Base-by-base conservation (phyloP, 2,797 vertebrate species). In the Erpetoichthys calabaricus region DNA sequence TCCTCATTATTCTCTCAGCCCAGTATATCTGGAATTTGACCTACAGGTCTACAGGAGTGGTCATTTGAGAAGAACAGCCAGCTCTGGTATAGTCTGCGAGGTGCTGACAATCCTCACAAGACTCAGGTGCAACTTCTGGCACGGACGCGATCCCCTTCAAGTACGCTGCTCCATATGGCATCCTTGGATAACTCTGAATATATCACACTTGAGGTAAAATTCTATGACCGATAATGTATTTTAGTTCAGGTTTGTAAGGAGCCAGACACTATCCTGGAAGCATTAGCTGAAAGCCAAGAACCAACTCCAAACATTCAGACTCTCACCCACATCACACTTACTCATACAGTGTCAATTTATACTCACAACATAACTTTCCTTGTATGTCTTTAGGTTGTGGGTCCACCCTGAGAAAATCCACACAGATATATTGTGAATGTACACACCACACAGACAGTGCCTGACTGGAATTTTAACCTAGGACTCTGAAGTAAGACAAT, bases 21-120 rank as follows among this genome's bases (percentile, higher is more conserved):
- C 25, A 25, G 25, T 25, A 25, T 25, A 25, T 25, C 25, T 25
- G 25, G 25, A 25, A 25, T 25, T 25, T 25, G n/a, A 4, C 2
- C 51, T 45, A 8, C 73, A 94, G 91, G 64, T 42, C 73, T 89
- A 6, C 84, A 84, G 4, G 90, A 92, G 70, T 92, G 89, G 81
- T 90, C 85, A 45, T 89, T 94, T 5, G 85, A 80, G 65, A 76
- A 71, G 42, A 77, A 80, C 64, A 87, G 89, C 45, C 58, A 82
- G 57, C 70, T 89, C 44, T 80, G 78, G 44, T 87, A 78, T 9
- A 84, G 86, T 70, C 75, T 86, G 1, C 75, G 86, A 75, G 84
- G 73, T 4, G 73, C 62, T 3, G 61, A 73, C 45, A 84, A 73
- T 72, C 51, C 79, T 1, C 82, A 70, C 0, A 80, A 61, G 61